These are phyloP conservation scores for Drosophila elegans DNA, from an alignment of 1,140 invertebrate species.

Conservation along the genomic window DNA sequence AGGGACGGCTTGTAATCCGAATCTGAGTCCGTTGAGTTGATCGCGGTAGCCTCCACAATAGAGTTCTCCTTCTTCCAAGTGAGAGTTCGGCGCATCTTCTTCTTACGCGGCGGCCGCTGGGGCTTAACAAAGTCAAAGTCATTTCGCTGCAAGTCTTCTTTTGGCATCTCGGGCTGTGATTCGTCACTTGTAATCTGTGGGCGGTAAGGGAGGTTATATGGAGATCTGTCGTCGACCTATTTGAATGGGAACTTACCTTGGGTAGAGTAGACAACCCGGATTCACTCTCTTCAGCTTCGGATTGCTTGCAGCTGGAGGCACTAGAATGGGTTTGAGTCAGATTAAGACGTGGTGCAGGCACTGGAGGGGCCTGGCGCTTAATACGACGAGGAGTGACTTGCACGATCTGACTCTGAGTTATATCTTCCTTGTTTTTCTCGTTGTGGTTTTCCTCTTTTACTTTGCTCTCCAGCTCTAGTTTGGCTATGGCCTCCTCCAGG, in stretches of 20 bases:
- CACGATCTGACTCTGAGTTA: conserved; percentile 8
- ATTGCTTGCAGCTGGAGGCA: conserved; percentile 67
- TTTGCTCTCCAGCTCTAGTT: conserved; percentile 60
- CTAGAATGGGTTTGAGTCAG: conserved; percentile 26
- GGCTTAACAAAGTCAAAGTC: conserved; percentile 69
- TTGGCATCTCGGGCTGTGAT: conserved; percentile 61
- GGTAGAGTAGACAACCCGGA: conserved; percentile 72
- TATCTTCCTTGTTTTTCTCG: conserved; percentile 61
- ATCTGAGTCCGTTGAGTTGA: conserved; percentile 74
- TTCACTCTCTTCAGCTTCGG: conserved; percentile 74
- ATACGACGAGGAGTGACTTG: conserved; percentile 39
- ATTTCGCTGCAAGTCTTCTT: not conserved
- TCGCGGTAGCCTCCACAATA: conserved; percentile 65
- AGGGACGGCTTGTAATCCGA: conserved; percentile 52
- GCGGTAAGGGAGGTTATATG: not conserved
- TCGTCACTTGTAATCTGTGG: conserved; percentile 75
- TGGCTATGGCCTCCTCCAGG: conserved; percentile 77
- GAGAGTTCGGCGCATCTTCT: conserved; percentile 78
- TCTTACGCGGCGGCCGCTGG: conserved; percentile 72
- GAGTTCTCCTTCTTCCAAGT: conserved; percentile 82
- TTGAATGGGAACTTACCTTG: conserved; percentile 56
- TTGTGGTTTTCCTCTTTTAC: conserved; percentile 38
- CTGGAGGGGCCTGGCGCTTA: conserved; percentile 60
- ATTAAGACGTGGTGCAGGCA: conserved; percentile 61
- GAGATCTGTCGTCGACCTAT: too few species aligned